A percentile compares a stretch with the other conserved stretches of the same genome.
These are phyloP conservation scores for Scaptomyza caliginosa DNA, from an alignment of 2,888 invertebrate species.

Conservation along the genomic window DNA sequence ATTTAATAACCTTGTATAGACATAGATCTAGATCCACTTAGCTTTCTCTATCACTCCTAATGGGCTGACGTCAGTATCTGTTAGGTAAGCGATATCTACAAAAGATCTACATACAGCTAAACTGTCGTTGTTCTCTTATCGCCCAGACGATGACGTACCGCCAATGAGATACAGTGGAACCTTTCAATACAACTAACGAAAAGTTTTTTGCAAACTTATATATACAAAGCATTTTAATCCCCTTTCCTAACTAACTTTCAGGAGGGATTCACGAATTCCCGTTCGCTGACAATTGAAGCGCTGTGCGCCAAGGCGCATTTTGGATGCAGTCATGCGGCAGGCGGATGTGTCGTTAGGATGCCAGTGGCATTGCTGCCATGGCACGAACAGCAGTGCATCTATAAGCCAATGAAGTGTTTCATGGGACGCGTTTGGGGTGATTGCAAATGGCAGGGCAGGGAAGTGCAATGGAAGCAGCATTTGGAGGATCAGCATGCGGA, in stretches of 20 bases:
- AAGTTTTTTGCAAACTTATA: no score
- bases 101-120: slow-evolving; percentile 8
- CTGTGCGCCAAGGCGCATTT: slow-evolving; percentile 87
- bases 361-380: slow-evolving; percentile 85
- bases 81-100: slow-evolving; percentile 47
- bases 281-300: slow-evolving; percentile 86
- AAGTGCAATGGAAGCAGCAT: slow-evolving; percentile 87
- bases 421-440: slow-evolving; percentile 85
- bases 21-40: background rate
- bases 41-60: background rate
- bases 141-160: slow-evolving; percentile 24
- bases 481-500: slow-evolving; percentile 85
- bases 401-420: slow-evolving; percentile 83
- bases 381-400: slow-evolving; percentile 84
- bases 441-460: slow-evolving; percentile 86
- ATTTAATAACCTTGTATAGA: background rate
- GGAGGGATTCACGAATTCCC: slow-evolving; percentile 86
- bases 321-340: slow-evolving; percentile 85
- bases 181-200: no score
- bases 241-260: slow-evolving; percentile 77
- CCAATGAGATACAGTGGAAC: slow-evolving; percentile 24
- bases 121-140: slow-evolving; percentile 24
- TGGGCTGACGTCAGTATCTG: slow-evolving; percentile 46
- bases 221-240: no score
- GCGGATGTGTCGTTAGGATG: slow-evolving; percentile 86